A percentile compares a stretch with the other conserved stretches of the same genome.
These are phyloP conservation scores for Amiota mariae DNA, from an alignment of 2,888 invertebrate species.

Conservation along the genomic window DNA sequence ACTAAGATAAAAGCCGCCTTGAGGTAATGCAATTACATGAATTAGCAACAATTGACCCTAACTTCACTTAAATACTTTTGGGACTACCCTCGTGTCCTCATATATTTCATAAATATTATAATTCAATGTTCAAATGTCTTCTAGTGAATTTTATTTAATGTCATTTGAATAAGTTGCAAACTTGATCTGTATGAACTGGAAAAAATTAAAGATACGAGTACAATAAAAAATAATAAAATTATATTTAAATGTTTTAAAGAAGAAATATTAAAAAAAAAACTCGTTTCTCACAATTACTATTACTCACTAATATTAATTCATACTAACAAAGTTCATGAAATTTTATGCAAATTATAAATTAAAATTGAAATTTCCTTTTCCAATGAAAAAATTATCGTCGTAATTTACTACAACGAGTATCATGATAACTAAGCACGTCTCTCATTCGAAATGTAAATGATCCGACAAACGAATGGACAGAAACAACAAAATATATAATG, in stretches of 20 bases:
- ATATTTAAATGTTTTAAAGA: not conserved
- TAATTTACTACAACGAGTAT: too few species aligned
- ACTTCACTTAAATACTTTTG: too few species aligned
- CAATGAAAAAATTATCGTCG: slow-evolving; percentile 11
- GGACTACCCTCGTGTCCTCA: too few species aligned
- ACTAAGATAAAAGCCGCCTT: too few species aligned
- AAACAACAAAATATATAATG: not conserved
- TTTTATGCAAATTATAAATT: slow-evolving; percentile 16
- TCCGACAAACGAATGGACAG: not conserved
- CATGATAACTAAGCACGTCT: too few species aligned
- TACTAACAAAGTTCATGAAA: slow-evolving; percentile 24
- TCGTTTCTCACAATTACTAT: not conserved
- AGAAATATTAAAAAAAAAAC: not conserved
- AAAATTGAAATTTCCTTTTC: slow-evolving; percentile 28
- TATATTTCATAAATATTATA: not conserved
- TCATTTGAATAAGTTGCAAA: not conserved
- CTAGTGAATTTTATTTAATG: not conserved
- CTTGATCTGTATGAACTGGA: not conserved
- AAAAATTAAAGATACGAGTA: not conserved
- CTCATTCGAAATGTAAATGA: not conserved
- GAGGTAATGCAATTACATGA: too few species aligned
- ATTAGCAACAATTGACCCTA: too few species aligned
- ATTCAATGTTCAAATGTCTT: not conserved
- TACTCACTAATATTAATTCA: slow-evolving; percentile 5
- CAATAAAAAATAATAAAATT: not conserved